Base-by-base conservation (phyloP, 2,797 vertebrate species). In the Alectoris magna region DNA sequence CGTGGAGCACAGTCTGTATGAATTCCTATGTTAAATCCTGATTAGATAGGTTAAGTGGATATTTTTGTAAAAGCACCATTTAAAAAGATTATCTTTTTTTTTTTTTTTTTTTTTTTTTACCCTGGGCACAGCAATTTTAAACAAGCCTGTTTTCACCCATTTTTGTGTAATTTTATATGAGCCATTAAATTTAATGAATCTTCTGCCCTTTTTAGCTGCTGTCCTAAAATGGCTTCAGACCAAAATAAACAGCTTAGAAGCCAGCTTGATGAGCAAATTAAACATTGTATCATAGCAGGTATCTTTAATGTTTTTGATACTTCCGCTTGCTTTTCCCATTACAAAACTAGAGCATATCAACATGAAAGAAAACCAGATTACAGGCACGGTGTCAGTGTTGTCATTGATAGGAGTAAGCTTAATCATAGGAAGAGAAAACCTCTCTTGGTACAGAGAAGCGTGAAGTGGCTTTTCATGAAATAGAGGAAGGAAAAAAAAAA, bases 101-200 rank as follows among this genome's bases (percentile, higher is more conserved):
- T 31, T 71, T 53, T 27, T 39, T 39, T 31, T 71, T 34, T 34
- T 34, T 34, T 34, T 34, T 55, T 91, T 86, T 34, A 24, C 23
- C 26, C 8, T 89, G 21, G 85, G 41, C n/a, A 55, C 90, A 38
- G n/a, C 46, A 73, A 38, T 88, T 39, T 70, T 83, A 95, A 90
- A 5, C 48, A 88, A 88, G 41, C 24, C 44, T 88, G 19, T 41
- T 93, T 96, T 81, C 91, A 87, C 87, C 43, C 48, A 8, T 26
- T 63, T 12, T 75, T 70, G 21, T 78, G 24, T 70, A 38, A 39
- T 87, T 96, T 96, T 96, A 93, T 97, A 90, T 87, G 88, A 84
- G 34, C 75, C 55, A 84, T 97, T 87, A 95, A 89, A 93, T 94
- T 68, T 95, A 94, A 96, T 75, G 80, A 78, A 79, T 92, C 66